These are phyloP conservation scores for Drosophila oshimai DNA, from an alignment of 1,140 invertebrate genomes.

Conservation along the genomic window DNA sequence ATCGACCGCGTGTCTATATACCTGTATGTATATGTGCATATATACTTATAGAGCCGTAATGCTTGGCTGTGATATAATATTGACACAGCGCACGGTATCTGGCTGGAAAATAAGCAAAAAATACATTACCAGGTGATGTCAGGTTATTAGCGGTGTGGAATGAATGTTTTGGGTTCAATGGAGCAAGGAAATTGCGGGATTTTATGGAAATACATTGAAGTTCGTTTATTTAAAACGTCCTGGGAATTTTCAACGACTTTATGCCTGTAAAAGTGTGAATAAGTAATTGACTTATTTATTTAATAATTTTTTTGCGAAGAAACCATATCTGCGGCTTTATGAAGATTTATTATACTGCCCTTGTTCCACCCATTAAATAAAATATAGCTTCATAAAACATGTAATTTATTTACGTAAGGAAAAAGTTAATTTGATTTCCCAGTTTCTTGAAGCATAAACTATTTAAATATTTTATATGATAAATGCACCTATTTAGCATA, in stretches of 20 bases:
- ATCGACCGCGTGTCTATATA: constrained; percentile 7
- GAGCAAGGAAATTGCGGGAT: constrained; percentile 20
- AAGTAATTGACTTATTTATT: neutral
- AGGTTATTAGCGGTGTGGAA: constrained; percentile 6
- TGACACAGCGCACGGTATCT: constrained; percentile 15
- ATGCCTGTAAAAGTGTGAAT: neutral
- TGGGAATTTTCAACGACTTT: neutral
- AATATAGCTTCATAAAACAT: no score
- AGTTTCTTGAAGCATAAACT: neutral
- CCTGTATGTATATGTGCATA: neutral
- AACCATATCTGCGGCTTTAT: no score
- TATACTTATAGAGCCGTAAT: constrained; percentile 22
- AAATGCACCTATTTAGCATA: constrained; percentile 4
- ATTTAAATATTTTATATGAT: neutral
- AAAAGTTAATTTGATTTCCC: no score
- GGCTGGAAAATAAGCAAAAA: constrained; percentile 23
- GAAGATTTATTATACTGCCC: no score
- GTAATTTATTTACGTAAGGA: no score
- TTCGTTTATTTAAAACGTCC: neutral
- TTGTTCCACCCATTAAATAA: no score
- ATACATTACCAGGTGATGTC: constrained; percentile 22
- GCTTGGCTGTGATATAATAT: constrained; percentile 31
- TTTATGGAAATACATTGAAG: constrained; percentile 5
- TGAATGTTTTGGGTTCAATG: neutral
- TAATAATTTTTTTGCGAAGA: no score